These are phyloP conservation scores for Pemphredon lugubris DNA, from an alignment of 2,888 invertebrate genomes.

Conservation along the genomic window DNA sequence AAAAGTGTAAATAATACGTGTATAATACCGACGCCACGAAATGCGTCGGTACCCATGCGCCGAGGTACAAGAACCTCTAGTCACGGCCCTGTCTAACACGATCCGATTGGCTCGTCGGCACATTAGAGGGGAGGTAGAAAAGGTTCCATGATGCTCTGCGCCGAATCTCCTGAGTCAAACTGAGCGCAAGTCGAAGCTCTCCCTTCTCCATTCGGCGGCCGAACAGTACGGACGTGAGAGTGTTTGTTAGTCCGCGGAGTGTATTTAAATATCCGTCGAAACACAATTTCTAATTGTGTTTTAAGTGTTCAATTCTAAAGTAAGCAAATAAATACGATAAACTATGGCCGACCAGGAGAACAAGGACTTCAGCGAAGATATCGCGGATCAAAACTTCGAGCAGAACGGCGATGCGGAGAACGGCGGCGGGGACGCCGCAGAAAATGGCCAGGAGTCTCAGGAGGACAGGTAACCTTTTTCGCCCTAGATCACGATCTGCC, in stretches of 20 bases:
- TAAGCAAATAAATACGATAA: slow-evolving; percentile 52
- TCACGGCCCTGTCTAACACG: slow-evolving; percentile 36
- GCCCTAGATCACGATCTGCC: neutral
- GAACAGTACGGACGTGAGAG: slow-evolving; percentile 71
- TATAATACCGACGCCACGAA: neutral
- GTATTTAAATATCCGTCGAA: slow-evolving; percentile 48
- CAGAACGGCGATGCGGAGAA: slow-evolving; percentile 84
- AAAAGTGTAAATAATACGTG: neutral
- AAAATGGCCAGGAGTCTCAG: slow-evolving; percentile 84
- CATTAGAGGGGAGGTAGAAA: slow-evolving; percentile 38
- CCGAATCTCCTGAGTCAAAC: slow-evolving; percentile 64
- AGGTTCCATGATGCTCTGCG: slow-evolving; percentile 70
- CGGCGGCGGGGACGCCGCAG: slow-evolving; percentile 87
- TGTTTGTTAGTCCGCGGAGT: slow-evolving; percentile 56
- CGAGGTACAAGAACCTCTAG: neutral
- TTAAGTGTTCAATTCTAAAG: slow-evolving; percentile 38
- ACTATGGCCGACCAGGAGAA: slow-evolving; percentile 79
- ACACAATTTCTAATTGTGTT: slow-evolving; percentile 49
- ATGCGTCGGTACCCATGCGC: neutral
- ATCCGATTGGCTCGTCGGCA: slow-evolving; percentile 50
- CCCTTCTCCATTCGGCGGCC: slow-evolving; percentile 78
- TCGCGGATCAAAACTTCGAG: slow-evolving; percentile 84
- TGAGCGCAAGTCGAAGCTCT: slow-evolving; percentile 63
- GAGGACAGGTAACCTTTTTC: slow-evolving; percentile 79
- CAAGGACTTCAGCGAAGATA: slow-evolving; percentile 80